A percentile compares a stretch with the other conserved stretches of the same genome.
Evolutionary conservation across 2,888 invertebrate genomes (phyloP).

Genomic region (Phyllotreta cruciferae): DNA sequence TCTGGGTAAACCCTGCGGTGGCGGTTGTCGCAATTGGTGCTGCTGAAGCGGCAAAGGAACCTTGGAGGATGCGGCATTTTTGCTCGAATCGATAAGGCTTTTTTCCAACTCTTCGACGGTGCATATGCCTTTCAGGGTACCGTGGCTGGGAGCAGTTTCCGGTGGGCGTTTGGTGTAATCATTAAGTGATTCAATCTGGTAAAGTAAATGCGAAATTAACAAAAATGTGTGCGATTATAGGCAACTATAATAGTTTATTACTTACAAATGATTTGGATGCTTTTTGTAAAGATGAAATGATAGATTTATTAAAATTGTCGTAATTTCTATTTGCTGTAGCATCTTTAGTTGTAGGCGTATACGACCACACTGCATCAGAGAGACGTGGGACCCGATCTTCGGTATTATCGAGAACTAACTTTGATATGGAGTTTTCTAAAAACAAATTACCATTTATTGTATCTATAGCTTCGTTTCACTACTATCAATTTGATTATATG

Average conservation of each 20-base stretch:
- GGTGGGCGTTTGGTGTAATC: conserved; percentile 27
- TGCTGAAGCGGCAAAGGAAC: conserved; percentile 45
- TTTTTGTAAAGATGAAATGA: conserved; percentile 49
- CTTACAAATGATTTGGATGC: conserved; percentile 54
- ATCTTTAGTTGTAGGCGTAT: conserved; percentile 49
- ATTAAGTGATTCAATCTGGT: conserved; percentile 46
- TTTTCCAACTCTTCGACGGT: conserved; percentile 78
- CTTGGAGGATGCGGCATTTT: conserved; percentile 42
- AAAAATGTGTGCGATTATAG: no score
- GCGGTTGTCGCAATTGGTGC: conserved; percentile 46
- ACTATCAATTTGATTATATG: no score
- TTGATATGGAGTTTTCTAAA: conserved; percentile 53
- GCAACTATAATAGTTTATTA: no score
- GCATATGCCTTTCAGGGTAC: conserved; percentile 58
- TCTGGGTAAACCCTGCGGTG: conserved; percentile 37
- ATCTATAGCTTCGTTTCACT: no score
- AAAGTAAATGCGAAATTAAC: no score
- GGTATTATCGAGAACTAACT: conserved; percentile 49
- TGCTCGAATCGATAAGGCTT: conserved; percentile 64
- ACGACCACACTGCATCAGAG: conserved; percentile 53
- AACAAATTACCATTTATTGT: no score
- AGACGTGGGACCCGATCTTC: conserved; percentile 43
- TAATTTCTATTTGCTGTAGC: conserved; percentile 49
- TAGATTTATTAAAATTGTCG: conserved; percentile 45
- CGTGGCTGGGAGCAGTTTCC: no score